Evolutionary conservation across 1,140 invertebrate genomes (phyloP), one percentile per base, ranked within the genome.

Genomic region (Caerostris extrusa): DNA sequence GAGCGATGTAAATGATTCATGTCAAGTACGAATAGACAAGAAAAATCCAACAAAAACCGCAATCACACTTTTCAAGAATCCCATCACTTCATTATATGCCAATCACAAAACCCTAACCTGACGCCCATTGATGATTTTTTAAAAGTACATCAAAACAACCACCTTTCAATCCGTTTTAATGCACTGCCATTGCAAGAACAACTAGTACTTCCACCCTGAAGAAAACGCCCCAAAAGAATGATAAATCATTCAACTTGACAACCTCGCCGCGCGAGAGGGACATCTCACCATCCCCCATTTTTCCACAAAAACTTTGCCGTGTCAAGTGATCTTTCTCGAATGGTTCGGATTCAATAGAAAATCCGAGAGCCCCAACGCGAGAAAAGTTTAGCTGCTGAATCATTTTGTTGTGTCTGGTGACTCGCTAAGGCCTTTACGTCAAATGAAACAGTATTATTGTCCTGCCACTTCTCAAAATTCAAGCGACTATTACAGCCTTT

Each of bases 161-260:
- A 77, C 64, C 67, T 90, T 90, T 77, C 88, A 90, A 90, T 90
- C 64, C 14, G 57, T 57, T 90, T 71, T 77, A 71, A 77, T 71
- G 53, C 55, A 14, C 85, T 50, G 58, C 34, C 19, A 50, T 61
- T 19, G 67, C n/a, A 5, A 90, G 53, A 90, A 90, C 55, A 77
- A 60, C 58, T 53, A 53, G n/a, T n/a, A 3, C 17, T 53, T 14
- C 50, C 64, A 64, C 8, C 50, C 67, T 55, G 69, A 56, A 34
- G 67, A 90, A 71, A 87, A 57, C 87, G 19, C 82, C 58, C 82
- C 82, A 53, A 34, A 55, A n/a, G 53, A 60, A 56, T 77, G 91
- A 93, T 93, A 93, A 93, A 93, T 93, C 91, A 93, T 87, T 87
- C 83, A 93, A 67, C 53, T 93, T 93, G 91, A 93, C 91, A 93